A percentile compares a stretch with the other conserved stretches of the same genome.
Evolutionary conservation across 1,140 invertebrate genomes (phyloP).

Genomic region (Glomeris maerens): DNA sequence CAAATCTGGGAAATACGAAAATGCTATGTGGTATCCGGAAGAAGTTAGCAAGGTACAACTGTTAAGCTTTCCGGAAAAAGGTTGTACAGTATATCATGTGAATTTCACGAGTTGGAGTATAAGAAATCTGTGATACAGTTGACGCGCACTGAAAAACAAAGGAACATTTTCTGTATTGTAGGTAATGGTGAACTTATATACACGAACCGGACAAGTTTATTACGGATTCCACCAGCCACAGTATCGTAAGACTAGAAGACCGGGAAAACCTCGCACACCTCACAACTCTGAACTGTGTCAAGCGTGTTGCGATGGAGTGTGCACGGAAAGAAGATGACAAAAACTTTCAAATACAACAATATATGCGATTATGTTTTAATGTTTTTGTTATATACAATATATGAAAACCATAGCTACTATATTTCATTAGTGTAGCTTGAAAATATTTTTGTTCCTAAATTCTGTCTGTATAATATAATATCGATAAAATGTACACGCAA

Average conservation of each 20-base stretch:
- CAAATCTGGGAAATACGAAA: slow-evolving; percentile 28
- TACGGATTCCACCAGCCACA: slow-evolving; percentile 5
- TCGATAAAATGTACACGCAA: background rate
- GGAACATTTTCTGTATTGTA: background rate
- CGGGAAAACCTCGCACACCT: slow-evolving; percentile 7
- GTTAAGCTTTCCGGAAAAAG: too few relatives aligned
- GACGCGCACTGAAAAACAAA: too few relatives aligned
- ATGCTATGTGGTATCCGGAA: slow-evolving; percentile 35
- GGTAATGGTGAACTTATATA: slow-evolving; percentile 5
- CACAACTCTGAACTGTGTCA: slow-evolving; percentile 10
- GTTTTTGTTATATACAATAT: background rate
- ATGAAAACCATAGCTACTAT: background rate
- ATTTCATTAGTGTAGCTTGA: background rate
- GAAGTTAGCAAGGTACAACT: slow-evolving; percentile 32
- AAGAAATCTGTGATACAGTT: too few relatives aligned
- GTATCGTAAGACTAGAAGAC: background rate
- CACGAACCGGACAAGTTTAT: slow-evolving; percentile 2
- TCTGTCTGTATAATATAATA: background rate
- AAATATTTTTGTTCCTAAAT: background rate
- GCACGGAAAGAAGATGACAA: slow-evolving; percentile 11
- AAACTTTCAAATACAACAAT: background rate
- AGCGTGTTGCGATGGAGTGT: slow-evolving; percentile 11
- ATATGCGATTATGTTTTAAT: slow-evolving; percentile 1
- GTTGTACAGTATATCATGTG: too few relatives aligned
- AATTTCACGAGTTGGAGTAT: too few relatives aligned